Evolutionary conservation across 2,797 vertebrate genomes (phyloP).

Genomic region (Tapera naevia): DNA sequence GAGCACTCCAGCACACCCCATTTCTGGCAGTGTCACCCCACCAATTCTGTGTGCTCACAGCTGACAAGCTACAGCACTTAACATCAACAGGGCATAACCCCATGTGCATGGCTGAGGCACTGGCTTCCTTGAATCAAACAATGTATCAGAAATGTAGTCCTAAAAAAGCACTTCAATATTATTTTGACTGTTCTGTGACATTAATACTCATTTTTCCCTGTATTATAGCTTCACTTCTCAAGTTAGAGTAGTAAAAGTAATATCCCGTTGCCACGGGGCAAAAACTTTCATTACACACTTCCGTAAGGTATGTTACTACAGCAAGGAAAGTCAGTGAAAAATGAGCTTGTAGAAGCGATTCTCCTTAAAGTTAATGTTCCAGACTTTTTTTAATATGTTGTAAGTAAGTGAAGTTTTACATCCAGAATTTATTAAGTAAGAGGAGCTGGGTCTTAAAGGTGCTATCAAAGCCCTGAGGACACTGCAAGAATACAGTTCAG

Average conservation of each 20-base stretch:
- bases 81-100: neutral
- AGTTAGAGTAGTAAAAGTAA: conserved; percentile 35
- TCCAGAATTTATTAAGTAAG: conserved; percentile 46
- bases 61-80: neutral
- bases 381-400: conserved; percentile 4
- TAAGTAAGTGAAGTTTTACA: conserved; percentile 1
- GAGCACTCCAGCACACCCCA: neutral
- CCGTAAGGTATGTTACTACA: neutral
- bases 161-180: neutral
- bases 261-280: neutral
- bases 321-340: conserved; percentile 47
- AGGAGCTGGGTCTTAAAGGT: neutral
- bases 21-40: neutral
- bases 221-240: neutral
- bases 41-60: neutral
- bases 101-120: neutral
- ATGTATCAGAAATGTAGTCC: neutral
- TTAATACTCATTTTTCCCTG: neutral
- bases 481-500: neutral
- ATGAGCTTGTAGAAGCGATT: conserved; percentile 33
- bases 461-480: neutral
- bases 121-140: neutral
- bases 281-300: conserved; percentile 33
- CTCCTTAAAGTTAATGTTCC: conserved; percentile 50
- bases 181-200: conserved; percentile 7